Conservation (phyloP, 2,888 invertebrate genomes). For the Laothoe populi region DNA sequence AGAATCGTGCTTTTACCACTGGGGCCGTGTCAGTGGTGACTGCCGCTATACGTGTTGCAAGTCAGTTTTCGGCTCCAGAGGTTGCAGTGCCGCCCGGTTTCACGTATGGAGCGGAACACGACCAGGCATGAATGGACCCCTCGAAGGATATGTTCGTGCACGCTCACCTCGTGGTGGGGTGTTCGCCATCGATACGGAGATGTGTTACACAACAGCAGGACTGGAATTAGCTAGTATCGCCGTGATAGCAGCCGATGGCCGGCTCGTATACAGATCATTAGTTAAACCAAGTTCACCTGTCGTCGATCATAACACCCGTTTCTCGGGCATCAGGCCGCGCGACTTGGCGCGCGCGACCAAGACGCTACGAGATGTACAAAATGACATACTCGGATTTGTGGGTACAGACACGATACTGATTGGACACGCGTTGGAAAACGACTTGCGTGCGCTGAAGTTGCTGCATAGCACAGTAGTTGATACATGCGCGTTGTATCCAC, state of each 20-base stretch:
- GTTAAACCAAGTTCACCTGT: slow-evolving; percentile 93
- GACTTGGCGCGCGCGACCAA: slow-evolving; percentile 86
- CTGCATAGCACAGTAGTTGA: slow-evolving; percentile 94
- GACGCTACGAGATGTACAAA: slow-evolving; percentile 92
- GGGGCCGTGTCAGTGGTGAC: slow-evolving; percentile 90
- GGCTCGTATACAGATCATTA: slow-evolving; percentile 91
- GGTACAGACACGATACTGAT: slow-evolving; percentile 94
- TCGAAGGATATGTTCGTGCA: slow-evolving; percentile 87
- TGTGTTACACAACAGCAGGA: slow-evolving; percentile 96
- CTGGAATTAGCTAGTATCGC: slow-evolving; percentile 95
- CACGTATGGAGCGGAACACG: slow-evolving; percentile 92
- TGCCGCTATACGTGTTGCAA: slow-evolving; percentile 88
- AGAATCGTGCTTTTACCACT: slow-evolving; percentile 94
- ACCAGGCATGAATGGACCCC: slow-evolving; percentile 90
- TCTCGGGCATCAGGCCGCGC: slow-evolving; percentile 93
- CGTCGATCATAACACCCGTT: slow-evolving; percentile 97
- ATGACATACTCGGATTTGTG: slow-evolving; percentile 92
- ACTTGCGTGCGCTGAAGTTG: slow-evolving; percentile 93
- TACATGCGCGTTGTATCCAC: slow-evolving; percentile 95
- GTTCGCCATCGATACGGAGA: slow-evolving; percentile 97
- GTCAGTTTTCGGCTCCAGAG: slow-evolving; percentile 75
- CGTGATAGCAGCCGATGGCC: slow-evolving; percentile 90
- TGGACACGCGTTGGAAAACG: slow-evolving; percentile 98
- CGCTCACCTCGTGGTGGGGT: slow-evolving; percentile 83
- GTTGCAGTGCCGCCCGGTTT: slow-evolving; percentile 86